Base-by-base conservation (phyloP, 2,797 vertebrate species). In the Tympanoctomys barrerae region DNA sequence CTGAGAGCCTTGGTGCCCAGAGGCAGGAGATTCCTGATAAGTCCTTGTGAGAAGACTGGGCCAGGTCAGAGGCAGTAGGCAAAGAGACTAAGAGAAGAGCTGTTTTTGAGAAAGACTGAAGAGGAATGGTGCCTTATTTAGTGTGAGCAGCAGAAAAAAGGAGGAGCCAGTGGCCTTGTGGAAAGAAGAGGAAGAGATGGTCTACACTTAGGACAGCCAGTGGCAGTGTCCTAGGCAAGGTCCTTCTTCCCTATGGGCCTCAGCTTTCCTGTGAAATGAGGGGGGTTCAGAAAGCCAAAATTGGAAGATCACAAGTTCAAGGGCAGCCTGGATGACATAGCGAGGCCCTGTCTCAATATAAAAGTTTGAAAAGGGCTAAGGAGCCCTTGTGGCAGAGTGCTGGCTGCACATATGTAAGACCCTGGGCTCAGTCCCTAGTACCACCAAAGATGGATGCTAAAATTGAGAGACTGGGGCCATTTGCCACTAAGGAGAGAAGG, bases 21-120 rank as follows among this genome's bases (percentile, higher is more conserved):
- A 52, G 75, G 75, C 75, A 78, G 73, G 73, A 79, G 8, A 54
- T 28, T 52, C 75, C 46, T 52, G 28, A 11, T 79, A 79, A 54
- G 5, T 8, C 28, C 46, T 7, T 33, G 49, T 21, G 33, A 54
- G 70, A 78, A 81, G 8, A 42, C 57, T 28, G 14, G 22, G 16
- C 70, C 70, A 31, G 16, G n/a, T 14, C 57, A 82, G 13, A 11
- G 26, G 7, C 57, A 42, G 59, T 42, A 7, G 52, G 21, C 54
- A 21, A 80, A n/a, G 24, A 54, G 3, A 78, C 62, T 57, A 46
- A 57, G 4, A 49, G 57, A 31, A 39, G 21, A 91, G 28, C 77
- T 26, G 21, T 84, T 52, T 83, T 61, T 95, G 83, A 94, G 73
- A 94, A 87, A 92, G 57, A 36, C 52, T 61, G 24, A 80, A 95